Base-by-base conservation (phyloP, 2,888 invertebrate genomes). In the Biston stratarius region DNA sequence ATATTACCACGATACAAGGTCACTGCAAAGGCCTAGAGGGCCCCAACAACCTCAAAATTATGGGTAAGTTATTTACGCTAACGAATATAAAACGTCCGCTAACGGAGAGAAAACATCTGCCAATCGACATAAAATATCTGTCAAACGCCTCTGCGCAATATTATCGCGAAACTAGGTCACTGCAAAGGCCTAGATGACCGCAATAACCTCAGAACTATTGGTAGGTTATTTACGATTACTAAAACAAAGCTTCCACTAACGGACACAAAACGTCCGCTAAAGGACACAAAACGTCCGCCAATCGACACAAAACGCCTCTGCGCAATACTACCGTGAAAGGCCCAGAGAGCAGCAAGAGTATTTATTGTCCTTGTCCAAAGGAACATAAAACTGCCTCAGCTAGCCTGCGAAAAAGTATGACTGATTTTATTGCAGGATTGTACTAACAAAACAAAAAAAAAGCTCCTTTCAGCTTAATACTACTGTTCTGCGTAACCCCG, bases 141-240 rank as follows among this genome's bases (percentile, higher is more conserved):
- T n/a, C n/a, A n/a, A 88, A 85, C 69, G 89, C 86, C 61, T 88
- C 87, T 0, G 87, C 90, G 64, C 90, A 90, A 82, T 92, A 92
- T 71, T 94, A 94, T 75, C 95, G 94, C 45, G 96, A 96, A 72
- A 96, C 96, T 0, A 83, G 95, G 57, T 96, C 96, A 0, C 80
- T 96, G 78, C 96, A 96, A 80, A 82, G 96, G 38, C 95, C 96
- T 73, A 70, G 89, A 9, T 81, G 81, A 6, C 69, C 61, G 0
- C 91, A 36, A 3, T 62, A 62, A 36, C 67, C 58, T 6, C 65
- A 66, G 14, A 59, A 89, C 40, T 90, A 89, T 57, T 88, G 89
- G 94, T 94, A 53, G 89, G 85, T n/a, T n/a, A n/a, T n/a, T n/a
- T n/a, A n/a, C n/a, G n/a, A n/a, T n/a, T 24, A 24, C 24, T 24